These are phyloP conservation scores for Drosophila mimetica DNA, from an alignment of 2,888 invertebrate genomes.

Conservation along the genomic window DNA sequence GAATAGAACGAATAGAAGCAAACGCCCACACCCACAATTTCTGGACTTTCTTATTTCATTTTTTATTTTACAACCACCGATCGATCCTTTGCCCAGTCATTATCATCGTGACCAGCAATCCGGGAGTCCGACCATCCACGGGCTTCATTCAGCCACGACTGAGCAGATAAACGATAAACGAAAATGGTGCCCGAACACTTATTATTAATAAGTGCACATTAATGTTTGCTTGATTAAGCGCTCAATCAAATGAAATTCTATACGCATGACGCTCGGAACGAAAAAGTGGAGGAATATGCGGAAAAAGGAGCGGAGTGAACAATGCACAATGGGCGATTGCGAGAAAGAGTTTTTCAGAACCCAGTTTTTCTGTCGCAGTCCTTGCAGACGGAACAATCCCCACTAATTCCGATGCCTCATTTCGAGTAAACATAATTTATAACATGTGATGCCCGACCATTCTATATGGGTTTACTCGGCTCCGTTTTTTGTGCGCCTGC, in stretches of 20 bases:
- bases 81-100: constrained; percentile 30
- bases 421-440: constrained; percentile 77
- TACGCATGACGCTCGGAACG: constrained; percentile 70
- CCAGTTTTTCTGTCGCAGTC: constrained; percentile 16
- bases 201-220: constrained; percentile 75
- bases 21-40: constrained; percentile 5
- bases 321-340: constrained; percentile 40
- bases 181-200: constrained; percentile 59
- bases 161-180: constrained; percentile 64
- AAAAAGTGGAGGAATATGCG: constrained; percentile 20
- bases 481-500: constrained; percentile 14
- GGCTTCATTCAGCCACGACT: constrained; percentile 73
- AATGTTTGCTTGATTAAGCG: constrained; percentile 79
- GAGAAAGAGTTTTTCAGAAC: constrained; percentile 11
- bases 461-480: constrained; percentile 15
- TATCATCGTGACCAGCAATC: constrained; percentile 35
- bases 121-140: constrained; percentile 10
- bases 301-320: constrained; percentile 40
- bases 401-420: constrained; percentile 59
- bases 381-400: constrained; percentile 26
- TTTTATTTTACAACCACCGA: constrained; percentile 8
- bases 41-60: not conserved
- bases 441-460: constrained; percentile 60
- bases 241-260: constrained; percentile 79
- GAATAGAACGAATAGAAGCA: not conserved